phyloP scores from a whole-genome alignment of 2,888 invertebrate genomes.

The Bombyx huttoni region DNA sequence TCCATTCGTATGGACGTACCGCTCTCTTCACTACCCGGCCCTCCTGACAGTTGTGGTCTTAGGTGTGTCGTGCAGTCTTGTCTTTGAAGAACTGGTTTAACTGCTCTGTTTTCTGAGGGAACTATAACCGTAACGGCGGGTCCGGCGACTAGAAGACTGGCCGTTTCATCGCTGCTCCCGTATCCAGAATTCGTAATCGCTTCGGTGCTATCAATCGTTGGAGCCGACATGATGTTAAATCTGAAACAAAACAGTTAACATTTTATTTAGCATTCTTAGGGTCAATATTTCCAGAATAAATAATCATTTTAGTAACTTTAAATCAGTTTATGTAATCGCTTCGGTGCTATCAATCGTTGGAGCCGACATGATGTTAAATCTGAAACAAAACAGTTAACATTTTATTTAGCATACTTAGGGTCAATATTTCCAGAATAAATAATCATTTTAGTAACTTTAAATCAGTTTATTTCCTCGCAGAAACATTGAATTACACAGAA shows the following conservation, averaged over 20 bases:
- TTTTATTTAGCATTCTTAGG: not conserved
- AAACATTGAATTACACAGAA: too few species aligned
- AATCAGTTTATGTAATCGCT: constrained; percentile 39
- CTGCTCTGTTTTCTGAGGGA: constrained; percentile 61
- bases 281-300: too few species aligned
- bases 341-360: constrained; percentile 70
- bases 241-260: constrained; percentile 38
- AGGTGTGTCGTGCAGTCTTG: constrained; percentile 89
- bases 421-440: too few species aligned
- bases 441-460: too few species aligned
- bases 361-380: constrained; percentile 45
- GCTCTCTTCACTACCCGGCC: constrained; percentile 84
- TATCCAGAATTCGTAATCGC: constrained; percentile 76
- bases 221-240: constrained; percentile 46
- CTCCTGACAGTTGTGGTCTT: constrained; percentile 78
- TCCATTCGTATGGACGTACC: constrained; percentile 74
- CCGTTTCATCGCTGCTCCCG: constrained; percentile 86
- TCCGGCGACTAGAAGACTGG: constrained; percentile 80
- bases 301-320: too few species aligned
- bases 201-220: constrained; percentile 69
- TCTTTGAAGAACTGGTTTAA: constrained; percentile 86
- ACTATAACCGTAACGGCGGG: constrained; percentile 70
- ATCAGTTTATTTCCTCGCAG: too few species aligned
- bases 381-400: constrained; percentile 34
- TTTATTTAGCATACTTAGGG: not conserved